Evolutionary conservation across 2,797 vertebrate species (phyloP).

Genomic region (Dendrocincla tyrannina): DNA sequence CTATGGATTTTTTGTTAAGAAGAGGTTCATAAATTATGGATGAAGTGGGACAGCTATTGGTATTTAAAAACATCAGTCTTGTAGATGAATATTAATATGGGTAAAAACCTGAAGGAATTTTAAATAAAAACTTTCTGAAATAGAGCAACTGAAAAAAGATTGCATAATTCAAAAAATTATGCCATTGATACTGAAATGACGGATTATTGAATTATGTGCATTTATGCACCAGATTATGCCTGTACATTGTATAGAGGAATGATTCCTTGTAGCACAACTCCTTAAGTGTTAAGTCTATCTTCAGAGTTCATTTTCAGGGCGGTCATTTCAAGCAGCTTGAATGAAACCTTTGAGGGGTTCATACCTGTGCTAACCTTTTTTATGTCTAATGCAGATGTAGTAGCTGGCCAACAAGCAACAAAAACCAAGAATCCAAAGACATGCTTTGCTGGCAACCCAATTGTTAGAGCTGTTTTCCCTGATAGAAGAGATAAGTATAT

Average conservation of each 20-base stretch:
- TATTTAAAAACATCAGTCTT: conserved; percentile 61
- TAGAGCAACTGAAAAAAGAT: neutral
- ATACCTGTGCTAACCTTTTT: neutral
- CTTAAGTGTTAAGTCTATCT: neutral
- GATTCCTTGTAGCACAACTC: fast-evolving
- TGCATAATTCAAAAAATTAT: neutral
- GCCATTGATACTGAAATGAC: neutral
- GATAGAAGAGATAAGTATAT: neutral
- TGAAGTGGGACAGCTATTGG: conserved; percentile 42
- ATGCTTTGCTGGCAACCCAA: fast-evolving
- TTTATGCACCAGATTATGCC: neutral
- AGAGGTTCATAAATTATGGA: conserved; percentile 68
- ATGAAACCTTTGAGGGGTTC: neutral
- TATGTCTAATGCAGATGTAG: neutral
- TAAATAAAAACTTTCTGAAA: conserved; percentile 4
- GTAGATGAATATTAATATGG: conserved; percentile 54
- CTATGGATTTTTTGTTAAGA: conserved; percentile 65
- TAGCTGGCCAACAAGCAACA: neutral
- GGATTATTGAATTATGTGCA: neutral
- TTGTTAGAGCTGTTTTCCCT: neutral
- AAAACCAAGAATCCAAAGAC: neutral
- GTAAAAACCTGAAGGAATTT: neutral
- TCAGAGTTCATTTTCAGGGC: neutral
- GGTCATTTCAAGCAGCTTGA: neutral
- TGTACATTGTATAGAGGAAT: neutral